Base-by-base conservation (phyloP, 2,113 vertebrate species). In the Prinia subflava region DNA sequence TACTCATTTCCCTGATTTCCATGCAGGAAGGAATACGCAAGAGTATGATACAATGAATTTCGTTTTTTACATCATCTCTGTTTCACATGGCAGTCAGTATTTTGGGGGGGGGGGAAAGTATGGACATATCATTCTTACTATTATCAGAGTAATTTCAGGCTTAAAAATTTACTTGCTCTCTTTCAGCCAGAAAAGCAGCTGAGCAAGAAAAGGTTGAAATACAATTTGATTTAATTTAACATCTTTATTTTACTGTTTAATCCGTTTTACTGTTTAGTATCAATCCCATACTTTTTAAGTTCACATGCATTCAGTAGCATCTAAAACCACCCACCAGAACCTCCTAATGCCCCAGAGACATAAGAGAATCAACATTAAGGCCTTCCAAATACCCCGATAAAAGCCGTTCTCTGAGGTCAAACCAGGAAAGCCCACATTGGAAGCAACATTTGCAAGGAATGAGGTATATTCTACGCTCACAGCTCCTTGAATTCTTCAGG, bases 381-480 rank as follows among this genome's bases (percentile, higher is more conserved):
- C 31, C 24, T 69, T 64, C 4, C 30, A 77, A 83, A 57, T 20
- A 16, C 12, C 20, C 8, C 6, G 9, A 57, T 0, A 46, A 16
- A 83, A 53, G 18, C 16, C 8, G 0, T 16, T 53, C 18, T 25
- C 56, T 55, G 52, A 39, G 8, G 17, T 5, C 35, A 92, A 85
- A 57, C 3, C 28, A 86, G 31, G 90, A 68, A 88, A 92, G 39
- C 7, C 15, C n/a, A 90, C 23, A 7, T 13, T 41, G 15, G 25
- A 90, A 93, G 30, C 9, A 35, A 64, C 65, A 27, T 7, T 22
- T 10, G 1, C 9, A 76, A 76, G 25, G 53, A 87, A 57, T 28
- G 1, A 52, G 9, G 11, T 4, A 7, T 8, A 46, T 25, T 47
- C 47, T 70, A 53, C 20, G 22, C 7, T 56, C 1, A 2, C 1